Conservation (phyloP, 1,140 invertebrate species). For the Acromyrmex echinatior region DNA sequence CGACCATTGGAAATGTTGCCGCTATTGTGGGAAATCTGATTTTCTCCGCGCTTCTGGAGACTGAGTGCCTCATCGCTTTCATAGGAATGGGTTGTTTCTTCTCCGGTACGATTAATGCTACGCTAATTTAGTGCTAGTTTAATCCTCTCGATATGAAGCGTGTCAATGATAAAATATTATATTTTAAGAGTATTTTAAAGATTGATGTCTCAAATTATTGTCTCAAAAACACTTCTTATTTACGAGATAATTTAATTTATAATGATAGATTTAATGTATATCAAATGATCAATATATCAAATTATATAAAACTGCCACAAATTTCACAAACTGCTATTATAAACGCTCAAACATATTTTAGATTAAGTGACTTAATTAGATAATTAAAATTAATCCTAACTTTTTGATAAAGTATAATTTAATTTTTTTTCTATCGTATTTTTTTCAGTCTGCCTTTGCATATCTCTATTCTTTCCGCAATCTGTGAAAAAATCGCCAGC, state of each 20-base stretch:
- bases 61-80: conserved; percentile 78
- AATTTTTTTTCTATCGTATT: conserved; percentile 42
- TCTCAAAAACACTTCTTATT: background rate
- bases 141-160: conserved; percentile 16
- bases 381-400: background rate
- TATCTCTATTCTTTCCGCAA: conserved; percentile 73
- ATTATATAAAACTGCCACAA: background rate
- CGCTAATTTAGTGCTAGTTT: background rate
- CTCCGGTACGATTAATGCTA: conserved; percentile 75
- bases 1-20: conserved; percentile 81
- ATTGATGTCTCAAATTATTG: background rate
- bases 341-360: background rate
- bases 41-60: conserved; percentile 80
- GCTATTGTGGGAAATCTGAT: conserved; percentile 81
- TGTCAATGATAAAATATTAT: background rate
- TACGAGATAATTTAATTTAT: background rate
- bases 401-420: conserved; percentile 31
- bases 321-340: background rate
- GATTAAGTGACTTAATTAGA: background rate
- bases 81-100: conserved; percentile 79
- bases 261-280: background rate
- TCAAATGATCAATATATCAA: background rate
- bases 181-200: conserved; percentile 17
- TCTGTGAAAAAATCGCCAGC: conserved; percentile 65
- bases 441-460: conserved; percentile 70